These are phyloP conservation scores for Drosophila novamexicana DNA, from an alignment of 1,140 invertebrate genomes.

Conservation along the genomic window DNA sequence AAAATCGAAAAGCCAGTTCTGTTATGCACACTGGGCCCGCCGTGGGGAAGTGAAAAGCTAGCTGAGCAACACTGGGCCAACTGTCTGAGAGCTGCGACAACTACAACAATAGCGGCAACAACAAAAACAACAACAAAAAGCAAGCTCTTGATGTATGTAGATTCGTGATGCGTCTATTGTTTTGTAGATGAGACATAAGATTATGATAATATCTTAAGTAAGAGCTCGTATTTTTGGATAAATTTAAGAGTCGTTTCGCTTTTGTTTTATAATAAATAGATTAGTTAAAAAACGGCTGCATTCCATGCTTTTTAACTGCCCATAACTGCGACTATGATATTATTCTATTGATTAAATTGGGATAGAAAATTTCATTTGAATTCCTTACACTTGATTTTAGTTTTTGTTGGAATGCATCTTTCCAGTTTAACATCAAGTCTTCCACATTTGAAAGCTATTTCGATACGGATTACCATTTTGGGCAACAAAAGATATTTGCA, in stretches of 20 bases:
- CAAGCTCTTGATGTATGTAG: constrained; percentile 2
- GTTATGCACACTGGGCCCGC: constrained; percentile 68
- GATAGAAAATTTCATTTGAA: too few relatives aligned
- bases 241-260: constrained; percentile 13
- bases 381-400: too few relatives aligned
- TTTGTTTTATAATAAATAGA: constrained; percentile 43
- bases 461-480: too few relatives aligned
- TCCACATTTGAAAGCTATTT: too few relatives aligned
- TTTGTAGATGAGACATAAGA: constrained; percentile 18
- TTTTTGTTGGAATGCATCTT: too few relatives aligned
- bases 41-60: constrained; percentile 25
- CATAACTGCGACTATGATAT: background rate
- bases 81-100: constrained; percentile 34
- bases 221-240: constrained; percentile 36
- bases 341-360: too few relatives aligned
- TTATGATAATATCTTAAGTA: constrained; percentile 65
- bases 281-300: constrained; percentile 8
- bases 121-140: constrained; percentile 13
- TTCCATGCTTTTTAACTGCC: background rate
- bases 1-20: constrained; percentile 61
- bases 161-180: constrained; percentile 42
- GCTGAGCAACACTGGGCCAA: constrained; percentile 32
- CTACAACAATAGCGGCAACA: constrained; percentile 4
- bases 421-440: too few relatives aligned
- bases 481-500: too few relatives aligned